Conservation (phyloP, 2,113 vertebrate species). For the Chaetops frenatus region DNA sequence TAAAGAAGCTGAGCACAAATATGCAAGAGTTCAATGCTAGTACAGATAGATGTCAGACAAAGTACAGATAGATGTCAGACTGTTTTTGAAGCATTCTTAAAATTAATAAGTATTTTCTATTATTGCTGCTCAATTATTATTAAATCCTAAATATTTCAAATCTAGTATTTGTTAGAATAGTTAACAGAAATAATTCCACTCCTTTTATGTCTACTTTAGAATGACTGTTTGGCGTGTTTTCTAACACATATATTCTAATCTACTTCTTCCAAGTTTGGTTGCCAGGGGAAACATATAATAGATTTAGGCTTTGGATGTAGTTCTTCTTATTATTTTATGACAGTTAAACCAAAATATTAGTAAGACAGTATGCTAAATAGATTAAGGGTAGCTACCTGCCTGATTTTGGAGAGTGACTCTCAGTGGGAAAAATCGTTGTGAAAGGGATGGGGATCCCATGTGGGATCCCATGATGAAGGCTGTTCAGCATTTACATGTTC, state of each 20-base stretch:
- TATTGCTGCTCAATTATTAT: not conserved
- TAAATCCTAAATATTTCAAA: not conserved
- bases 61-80: not conserved
- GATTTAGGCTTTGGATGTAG: not conserved
- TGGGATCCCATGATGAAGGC: not conserved
- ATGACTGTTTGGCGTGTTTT: not conserved
- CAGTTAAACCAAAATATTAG: not conserved
- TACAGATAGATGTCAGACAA: not conserved
- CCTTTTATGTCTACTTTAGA: not conserved
- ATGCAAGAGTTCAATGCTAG: not conserved
- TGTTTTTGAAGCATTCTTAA: not conserved
- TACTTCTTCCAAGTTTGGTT: not conserved
- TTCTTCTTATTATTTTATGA: not conserved
- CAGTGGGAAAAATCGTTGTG: not conserved
- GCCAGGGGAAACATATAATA: not conserved
- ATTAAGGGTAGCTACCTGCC: not conserved
- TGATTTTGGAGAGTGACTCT: not conserved
- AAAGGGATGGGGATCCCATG: not conserved
- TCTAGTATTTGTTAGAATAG: not conserved
- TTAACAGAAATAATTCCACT: not conserved
- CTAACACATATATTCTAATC: not conserved
- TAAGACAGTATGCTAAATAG: not conserved
- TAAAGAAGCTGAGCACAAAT: not conserved
- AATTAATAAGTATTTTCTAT: not conserved
- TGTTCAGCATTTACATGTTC: not conserved